These are phyloP conservation scores for Neoaliturus tenellus DNA, from an alignment of 2,888 invertebrate species.

Conservation along the genomic window DNA sequence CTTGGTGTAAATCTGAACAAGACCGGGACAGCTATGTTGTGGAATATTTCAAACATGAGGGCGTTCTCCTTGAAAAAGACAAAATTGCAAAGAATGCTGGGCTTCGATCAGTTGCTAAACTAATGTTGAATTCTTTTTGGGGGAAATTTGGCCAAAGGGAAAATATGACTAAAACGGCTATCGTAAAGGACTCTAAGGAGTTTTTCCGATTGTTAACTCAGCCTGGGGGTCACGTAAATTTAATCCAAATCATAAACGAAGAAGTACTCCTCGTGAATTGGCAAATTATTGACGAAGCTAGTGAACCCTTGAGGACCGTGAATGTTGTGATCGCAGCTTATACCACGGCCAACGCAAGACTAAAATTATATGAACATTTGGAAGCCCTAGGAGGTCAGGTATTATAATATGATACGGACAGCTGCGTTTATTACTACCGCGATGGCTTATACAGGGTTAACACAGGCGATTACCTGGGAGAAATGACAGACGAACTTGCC, in stretches of 20 bases:
- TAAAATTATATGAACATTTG: conserved; percentile 45
- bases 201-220: background rate
- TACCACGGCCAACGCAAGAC: conserved; percentile 52
- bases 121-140: conserved; percentile 65
- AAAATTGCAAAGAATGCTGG: conserved; percentile 64
- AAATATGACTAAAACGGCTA: background rate
- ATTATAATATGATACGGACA: conserved; percentile 52
- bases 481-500: too few species aligned
- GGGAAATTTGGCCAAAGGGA: conserved; percentile 64
- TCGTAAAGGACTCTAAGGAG: background rate
- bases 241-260: background rate
- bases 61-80: conserved; percentile 62
- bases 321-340: conserved; percentile 48
- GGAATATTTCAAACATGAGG: conserved; percentile 57
- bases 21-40: conserved; percentile 47
- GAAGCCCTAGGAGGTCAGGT: conserved; percentile 18
- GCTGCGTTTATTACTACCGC: too few species aligned
- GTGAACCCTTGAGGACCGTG: conserved; percentile 17
- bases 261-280: conserved; percentile 16
- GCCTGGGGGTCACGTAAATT: background rate
- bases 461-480: too few species aligned
- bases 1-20: conserved; percentile 44
- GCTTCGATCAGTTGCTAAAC: conserved; percentile 64
- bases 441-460: too few species aligned
- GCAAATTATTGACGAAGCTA: conserved; percentile 2